A percentile compares a stretch with the other conserved stretches of the same genome.
phyloP scores from a whole-genome alignment of 2,113 vertebrate genomes.

The zebrafish (Danio rerio) region DNA sequence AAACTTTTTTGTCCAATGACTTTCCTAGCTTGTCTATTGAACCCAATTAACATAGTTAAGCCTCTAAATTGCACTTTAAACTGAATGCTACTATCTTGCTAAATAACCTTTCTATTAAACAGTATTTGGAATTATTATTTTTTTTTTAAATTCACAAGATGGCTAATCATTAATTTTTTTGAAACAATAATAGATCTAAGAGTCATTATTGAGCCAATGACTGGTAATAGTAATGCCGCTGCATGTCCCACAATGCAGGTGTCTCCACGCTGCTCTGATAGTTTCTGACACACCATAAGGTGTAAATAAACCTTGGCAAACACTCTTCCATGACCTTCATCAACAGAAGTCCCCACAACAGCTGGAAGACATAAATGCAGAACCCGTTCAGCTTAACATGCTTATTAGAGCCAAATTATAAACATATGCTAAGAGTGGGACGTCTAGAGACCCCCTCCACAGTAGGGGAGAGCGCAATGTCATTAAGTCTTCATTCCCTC shows the following conservation, averaged over 20 bases:
- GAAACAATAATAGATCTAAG: background rate
- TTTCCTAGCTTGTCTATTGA: no score
- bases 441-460: slow-evolving; percentile 24
- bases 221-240: background rate
- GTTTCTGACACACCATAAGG: slow-evolving; percentile 24
- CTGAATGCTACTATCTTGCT: no score
- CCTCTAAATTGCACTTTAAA: no score
- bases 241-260: background rate
- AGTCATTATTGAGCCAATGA: no score
- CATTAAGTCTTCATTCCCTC: slow-evolving; percentile 58
- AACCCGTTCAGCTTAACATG: slow-evolving; percentile 29
- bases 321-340: slow-evolving; percentile 44
- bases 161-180: background rate
- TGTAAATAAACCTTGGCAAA: background rate
- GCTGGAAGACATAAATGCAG: slow-evolving; percentile 34
- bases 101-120: no score
- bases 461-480: slow-evolving; percentile 49
- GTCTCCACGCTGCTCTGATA: background rate
- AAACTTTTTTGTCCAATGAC: no score
- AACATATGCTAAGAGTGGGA: slow-evolving; percentile 51
- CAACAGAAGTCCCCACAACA: slow-evolving; percentile 38
- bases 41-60: no score
- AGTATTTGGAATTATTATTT: no score
- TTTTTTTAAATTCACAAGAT: no score
- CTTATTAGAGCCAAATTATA: slow-evolving; percentile 52